Evolutionary conservation across 2,113 vertebrate genomes (phyloP).

Genomic region (Pollachius pollachius): DNA sequence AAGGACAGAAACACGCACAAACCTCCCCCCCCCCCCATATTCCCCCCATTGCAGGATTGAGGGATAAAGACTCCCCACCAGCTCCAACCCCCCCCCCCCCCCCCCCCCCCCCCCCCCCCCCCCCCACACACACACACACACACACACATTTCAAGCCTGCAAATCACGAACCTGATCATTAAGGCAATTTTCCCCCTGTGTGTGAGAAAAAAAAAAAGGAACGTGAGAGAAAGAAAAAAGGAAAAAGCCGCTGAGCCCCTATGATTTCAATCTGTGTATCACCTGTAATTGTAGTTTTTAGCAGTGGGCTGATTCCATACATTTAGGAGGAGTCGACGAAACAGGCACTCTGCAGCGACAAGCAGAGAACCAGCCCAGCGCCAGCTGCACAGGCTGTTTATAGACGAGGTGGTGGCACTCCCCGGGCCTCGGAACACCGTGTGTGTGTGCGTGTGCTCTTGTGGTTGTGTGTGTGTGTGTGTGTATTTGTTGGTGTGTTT

Average conservation of each 20-base stretch:
- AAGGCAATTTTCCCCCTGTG: slow-evolving; percentile 96
- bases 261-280: slow-evolving; percentile 99
- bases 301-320: slow-evolving; percentile 98
- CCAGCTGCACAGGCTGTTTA: slow-evolving; percentile 96
- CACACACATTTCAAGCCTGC: slow-evolving; percentile 37
- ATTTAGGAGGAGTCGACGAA: slow-evolving; percentile 89
- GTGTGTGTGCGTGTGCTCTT: background rate
- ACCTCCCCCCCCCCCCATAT: too few relatives aligned
- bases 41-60: slow-evolving; percentile 32
- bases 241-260: slow-evolving; percentile 83
- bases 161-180: slow-evolving; percentile 93
- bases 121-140: slow-evolving; percentile 38
- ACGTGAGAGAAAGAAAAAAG: too few relatives aligned
- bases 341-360: slow-evolving; percentile 82
- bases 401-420: slow-evolving; percentile 66
- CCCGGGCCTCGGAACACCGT: slow-evolving; percentile 6
- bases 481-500: background rate
- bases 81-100: slow-evolving; percentile 73
- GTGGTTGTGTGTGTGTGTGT: background rate
- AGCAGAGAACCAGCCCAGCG: slow-evolving; percentile 54
- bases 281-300: slow-evolving; percentile 99
- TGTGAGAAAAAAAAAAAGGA: slow-evolving; percentile 56
- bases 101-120: slow-evolving; percentile 35
- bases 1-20: too few relatives aligned
- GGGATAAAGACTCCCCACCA: background rate